phyloP scores from a whole-genome alignment of 2,113 vertebrate genomes.

The Macheiramphus alcinus region DNA sequence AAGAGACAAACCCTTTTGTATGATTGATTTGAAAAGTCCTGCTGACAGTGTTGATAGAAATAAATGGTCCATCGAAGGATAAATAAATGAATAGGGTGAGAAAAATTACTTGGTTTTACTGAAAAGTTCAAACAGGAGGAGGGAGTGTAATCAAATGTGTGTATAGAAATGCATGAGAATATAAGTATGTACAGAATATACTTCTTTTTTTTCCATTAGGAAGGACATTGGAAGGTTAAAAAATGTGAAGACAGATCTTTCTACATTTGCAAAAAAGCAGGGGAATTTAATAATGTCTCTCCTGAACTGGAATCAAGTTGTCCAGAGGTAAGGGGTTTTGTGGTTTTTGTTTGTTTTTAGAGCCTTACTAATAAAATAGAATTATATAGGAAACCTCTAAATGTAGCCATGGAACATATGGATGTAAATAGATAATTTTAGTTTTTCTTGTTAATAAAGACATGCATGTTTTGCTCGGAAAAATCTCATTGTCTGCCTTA shows the following conservation, averaged over 20 bases:
- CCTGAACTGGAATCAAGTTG: slow-evolving; percentile 72
- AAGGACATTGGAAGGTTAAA: slow-evolving; percentile 81
- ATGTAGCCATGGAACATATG: neutral
- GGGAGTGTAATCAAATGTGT: neutral
- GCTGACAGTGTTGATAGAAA: neutral
- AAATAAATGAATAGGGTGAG: neutral
- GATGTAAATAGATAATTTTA: neutral
- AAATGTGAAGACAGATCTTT: slow-evolving; percentile 78
- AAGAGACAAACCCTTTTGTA: neutral
- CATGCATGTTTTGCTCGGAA: neutral
- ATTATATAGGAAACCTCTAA: neutral
- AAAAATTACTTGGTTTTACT: neutral
- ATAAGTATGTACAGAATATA: neutral
- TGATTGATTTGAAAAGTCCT: neutral
- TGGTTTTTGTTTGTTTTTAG: neutral
- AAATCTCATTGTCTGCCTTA: neutral
- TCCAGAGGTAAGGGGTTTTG: slow-evolving; percentile 74
- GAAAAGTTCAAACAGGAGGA: neutral
- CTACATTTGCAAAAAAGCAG: slow-evolving; percentile 81
- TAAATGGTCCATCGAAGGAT: neutral
- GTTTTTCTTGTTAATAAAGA: neutral
- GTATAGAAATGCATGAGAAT: neutral
- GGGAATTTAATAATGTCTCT: slow-evolving; percentile 41
- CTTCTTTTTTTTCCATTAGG: slow-evolving; percentile 60
- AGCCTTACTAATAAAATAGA: neutral